Base-by-base conservation (phyloP, 2,797 vertebrate species). In the Enteromius treurensis region DNA sequence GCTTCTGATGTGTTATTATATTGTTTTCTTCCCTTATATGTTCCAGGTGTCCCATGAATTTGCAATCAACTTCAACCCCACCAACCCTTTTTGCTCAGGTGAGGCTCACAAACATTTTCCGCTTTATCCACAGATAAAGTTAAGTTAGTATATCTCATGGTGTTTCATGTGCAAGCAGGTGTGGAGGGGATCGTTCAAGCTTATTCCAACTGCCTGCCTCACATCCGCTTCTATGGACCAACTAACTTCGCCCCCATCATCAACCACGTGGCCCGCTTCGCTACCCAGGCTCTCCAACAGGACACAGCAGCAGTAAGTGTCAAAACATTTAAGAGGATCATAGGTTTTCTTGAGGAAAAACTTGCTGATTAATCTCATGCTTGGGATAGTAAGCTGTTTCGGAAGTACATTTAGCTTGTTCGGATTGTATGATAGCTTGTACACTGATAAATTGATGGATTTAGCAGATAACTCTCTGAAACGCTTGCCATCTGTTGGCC, bases 41-140 rank as follows among this genome's bases (percentile, higher is more conserved):
- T 83, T 86, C 47, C 90, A 99, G 98, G 98, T 99, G 29, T 99
- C 97, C 62, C 98, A 99, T 10, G 98, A 99, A 90, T 99, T 99
- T 92, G 98, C 98, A 87, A 98, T 99, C 92, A 99, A 99, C 93
- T 99, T 99, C 92, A 95, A 99, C 86, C 97, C 98, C 84, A 98
- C 97, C 5, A 98, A 99, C 91, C 98, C 98, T 0, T 99, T 99
- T 92, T 99, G 98, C 86, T 96, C 94, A 85, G 98, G 98, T 99
- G 88, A 96, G 95, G 11, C 17, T 77, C 21, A 70, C 19, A 78
- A 9, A 55, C 26, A 9, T 65, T 14, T 4, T 37, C 17, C 0
- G 26, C 45, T n/a, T 19, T 15, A 23, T 23, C 47, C 29, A n/a
- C 42, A 65, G 21, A 15, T 81, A 11, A 45, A 67, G 45, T 68